Evolutionary conservation across 1,140 invertebrate species (phyloP), one percentile per base, ranked within the genome.

Genomic region (Schlechtendalia chinensis): DNA sequence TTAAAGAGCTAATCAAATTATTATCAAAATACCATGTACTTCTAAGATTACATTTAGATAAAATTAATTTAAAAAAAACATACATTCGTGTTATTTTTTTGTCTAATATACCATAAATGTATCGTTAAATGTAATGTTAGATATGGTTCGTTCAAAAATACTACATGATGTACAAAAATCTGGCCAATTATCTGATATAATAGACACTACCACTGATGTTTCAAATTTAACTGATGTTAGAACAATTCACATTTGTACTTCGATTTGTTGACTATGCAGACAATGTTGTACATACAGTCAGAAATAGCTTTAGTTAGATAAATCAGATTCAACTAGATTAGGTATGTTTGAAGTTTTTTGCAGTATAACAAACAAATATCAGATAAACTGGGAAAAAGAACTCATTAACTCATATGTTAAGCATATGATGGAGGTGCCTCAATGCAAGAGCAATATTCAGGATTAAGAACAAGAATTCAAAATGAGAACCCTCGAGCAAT

Each of bases 221-320:
- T 14, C 58, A 61, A 61, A 61, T 27, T 24, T n/a, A n/a, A n/a
- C n/a, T n/a, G n/a, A n/a, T n/a, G n/a, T n/a, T 61, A 61, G 58
- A 61, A 27, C 58, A 61, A 16, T 27, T 27, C 17, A 16, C 12
- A 27, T 61, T 61, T 27, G 29, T 61, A 3, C 12, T 61, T 61
- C 14, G 58, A 61, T 61, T 27, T 61, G 22, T 61, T 27, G 4
- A 29, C 4, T 2, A 61, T 5, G 6, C 12, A 27, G 24, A 14
- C 11, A 16, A 61, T n/a, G n/a, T n/a, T n/a, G n/a, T n/a, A n/a
- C n/a, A n/a, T n/a, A n/a, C n/a, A 19, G 58, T 29, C 11, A 22
- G 29, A 61, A 14, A 61, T 29, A 27, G 24, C 24, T 27, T 61
- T 61, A 61, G 12, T 16, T 61, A 27, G n/a, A 5, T 27, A 6